A percentile compares a stretch with the other conserved stretches of the same genome.
Evolutionary conservation across 2,113 vertebrate genomes (phyloP).

Genomic region (Stictonetta naevosa): DNA sequence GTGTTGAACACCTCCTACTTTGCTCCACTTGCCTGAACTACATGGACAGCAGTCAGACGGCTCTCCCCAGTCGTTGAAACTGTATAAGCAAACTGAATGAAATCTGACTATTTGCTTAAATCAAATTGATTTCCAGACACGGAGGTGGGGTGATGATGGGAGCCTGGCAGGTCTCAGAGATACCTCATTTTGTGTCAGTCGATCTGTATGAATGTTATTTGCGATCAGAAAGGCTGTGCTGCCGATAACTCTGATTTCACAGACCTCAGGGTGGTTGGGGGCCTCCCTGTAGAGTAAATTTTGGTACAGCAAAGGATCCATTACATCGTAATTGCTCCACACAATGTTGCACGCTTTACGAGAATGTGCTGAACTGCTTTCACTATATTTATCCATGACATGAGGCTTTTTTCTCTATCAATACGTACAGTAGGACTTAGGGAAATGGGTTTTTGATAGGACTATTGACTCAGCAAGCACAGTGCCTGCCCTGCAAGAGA

Average conservation of each 20-base stretch:
- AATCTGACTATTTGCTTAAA: constrained; percentile 73
- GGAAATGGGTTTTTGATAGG: background rate
- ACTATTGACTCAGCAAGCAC: background rate
- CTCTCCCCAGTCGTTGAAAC: constrained; percentile 55
- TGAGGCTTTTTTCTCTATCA: background rate
- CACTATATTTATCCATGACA: background rate
- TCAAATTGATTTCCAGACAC: constrained; percentile 76
- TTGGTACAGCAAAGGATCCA: background rate
- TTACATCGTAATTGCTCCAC: background rate
- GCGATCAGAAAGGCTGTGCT: constrained; percentile 48
- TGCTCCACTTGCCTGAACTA: constrained; percentile 48
- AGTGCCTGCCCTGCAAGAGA: background rate
- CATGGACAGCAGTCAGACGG: background rate
- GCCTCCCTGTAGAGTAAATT: background rate
- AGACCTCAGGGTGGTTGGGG: background rate
- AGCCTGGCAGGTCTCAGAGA: constrained; percentile 59
- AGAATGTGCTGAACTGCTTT: background rate
- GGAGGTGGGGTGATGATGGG: constrained; percentile 22
- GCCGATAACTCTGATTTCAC: background rate
- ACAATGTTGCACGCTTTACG: background rate
- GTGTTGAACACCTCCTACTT: constrained; percentile 22
- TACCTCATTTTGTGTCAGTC: constrained; percentile 70
- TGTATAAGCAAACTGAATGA: constrained; percentile 66
- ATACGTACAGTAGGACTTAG: background rate
- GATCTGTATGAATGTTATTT: constrained; percentile 74